Evolutionary conservation across 2,797 vertebrate genomes (phyloP).

Genomic region (Thripadectes ignobilis): DNA sequence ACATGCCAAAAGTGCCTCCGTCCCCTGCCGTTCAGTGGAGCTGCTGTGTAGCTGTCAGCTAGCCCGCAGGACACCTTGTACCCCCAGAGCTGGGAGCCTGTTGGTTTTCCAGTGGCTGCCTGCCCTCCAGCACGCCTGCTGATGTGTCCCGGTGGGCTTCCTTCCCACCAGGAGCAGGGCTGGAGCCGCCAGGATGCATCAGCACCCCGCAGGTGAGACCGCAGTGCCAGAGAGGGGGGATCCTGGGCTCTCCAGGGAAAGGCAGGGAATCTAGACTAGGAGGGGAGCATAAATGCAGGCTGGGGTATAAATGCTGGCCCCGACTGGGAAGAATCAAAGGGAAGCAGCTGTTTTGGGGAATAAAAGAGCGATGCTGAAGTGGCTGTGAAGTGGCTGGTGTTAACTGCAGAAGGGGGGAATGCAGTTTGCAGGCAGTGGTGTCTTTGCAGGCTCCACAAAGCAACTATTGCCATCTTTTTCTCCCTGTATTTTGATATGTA

Average conservation of each 20-base stretch:
- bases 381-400: background rate
- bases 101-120: conserved; percentile 21
- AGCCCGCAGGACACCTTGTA: background rate
- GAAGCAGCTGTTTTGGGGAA: background rate
- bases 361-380: background rate
- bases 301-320: background rate
- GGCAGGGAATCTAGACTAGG: background rate
- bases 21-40: background rate
- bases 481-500: background rate
- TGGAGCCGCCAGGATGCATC: background rate
- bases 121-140: conserved; percentile 31
- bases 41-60: background rate
- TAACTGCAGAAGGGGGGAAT: background rate
- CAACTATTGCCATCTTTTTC: background rate
- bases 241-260: background rate
- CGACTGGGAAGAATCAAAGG: background rate
- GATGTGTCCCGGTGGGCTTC: background rate
- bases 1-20: background rate
- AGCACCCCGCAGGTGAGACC: background rate
- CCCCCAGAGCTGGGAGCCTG: conserved; percentile 17
- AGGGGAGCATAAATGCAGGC: background rate
- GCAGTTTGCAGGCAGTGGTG: background rate
- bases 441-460: background rate
- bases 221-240: background rate
- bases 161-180: background rate